Conservation (phyloP, 2,797 vertebrate genomes). For the Macropodus opercularis region DNA sequence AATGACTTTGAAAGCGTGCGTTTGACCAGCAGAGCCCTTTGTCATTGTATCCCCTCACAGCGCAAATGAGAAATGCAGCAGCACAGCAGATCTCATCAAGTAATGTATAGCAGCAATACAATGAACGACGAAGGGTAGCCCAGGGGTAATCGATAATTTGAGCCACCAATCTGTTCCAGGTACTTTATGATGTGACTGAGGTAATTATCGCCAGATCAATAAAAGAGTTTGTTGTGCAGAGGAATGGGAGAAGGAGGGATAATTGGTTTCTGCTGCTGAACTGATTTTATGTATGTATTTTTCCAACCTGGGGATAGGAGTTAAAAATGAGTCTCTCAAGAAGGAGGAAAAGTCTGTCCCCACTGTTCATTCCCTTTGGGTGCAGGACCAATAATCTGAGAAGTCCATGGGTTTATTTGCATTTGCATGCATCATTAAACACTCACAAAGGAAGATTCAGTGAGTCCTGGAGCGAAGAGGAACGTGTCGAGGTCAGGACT, state of each 20-base stretch:
- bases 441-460: constrained; percentile 51
- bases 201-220: constrained; percentile 86
- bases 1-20: constrained; percentile 60
- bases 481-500: constrained; percentile 31
- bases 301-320: constrained; percentile 41
- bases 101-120: constrained; percentile 77
- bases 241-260: constrained; percentile 62
- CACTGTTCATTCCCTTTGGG: constrained; percentile 39
- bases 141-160: constrained; percentile 81
- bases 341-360: constrained; percentile 37
- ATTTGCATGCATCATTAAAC: constrained; percentile 73
- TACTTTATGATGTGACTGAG: constrained; percentile 85
- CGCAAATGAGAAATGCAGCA: constrained; percentile 45
- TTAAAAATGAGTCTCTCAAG: constrained; percentile 55
- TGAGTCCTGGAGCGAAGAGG: constrained; percentile 48
- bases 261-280: constrained; percentile 77
- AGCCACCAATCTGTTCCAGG: constrained; percentile 84
- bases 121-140: constrained; percentile 77
- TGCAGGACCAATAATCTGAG: constrained; percentile 49
- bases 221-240: constrained; percentile 81
- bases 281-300: constrained; percentile 75
- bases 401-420: constrained; percentile 64
- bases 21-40: constrained; percentile 61
- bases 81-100: constrained; percentile 77
- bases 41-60: constrained; percentile 58